Conservation (phyloP, 2,888 invertebrate genomes). For the Hydrotaea cyrtoneurina region DNA sequence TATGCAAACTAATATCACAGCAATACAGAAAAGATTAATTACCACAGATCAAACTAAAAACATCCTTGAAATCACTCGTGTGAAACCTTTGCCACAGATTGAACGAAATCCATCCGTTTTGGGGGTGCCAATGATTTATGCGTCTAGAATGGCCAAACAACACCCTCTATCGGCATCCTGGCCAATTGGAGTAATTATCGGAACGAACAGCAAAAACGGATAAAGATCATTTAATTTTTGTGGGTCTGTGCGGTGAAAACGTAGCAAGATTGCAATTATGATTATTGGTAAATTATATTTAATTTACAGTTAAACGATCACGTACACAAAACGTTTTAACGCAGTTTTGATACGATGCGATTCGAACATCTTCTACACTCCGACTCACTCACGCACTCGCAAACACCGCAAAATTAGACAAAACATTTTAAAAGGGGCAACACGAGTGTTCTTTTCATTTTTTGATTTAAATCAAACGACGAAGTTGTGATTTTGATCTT, state of each 20-base stretch:
- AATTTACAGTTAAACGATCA: slow-evolving; percentile 79
- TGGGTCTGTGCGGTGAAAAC: slow-evolving; percentile 34
- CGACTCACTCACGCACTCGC: slow-evolving; percentile 46
- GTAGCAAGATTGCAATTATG: slow-evolving; percentile 76
- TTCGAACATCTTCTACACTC: not conserved
- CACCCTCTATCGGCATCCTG: slow-evolving; percentile 46
- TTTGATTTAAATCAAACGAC: slow-evolving; percentile 32
- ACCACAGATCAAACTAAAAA: not conserved
- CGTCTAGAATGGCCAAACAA: slow-evolving; percentile 71
- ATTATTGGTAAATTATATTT: slow-evolving; percentile 79
- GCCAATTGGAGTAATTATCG: slow-evolving; percentile 57
- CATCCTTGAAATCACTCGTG: not conserved
- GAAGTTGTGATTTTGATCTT: slow-evolving; percentile 5
- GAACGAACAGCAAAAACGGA: slow-evolving; percentile 2
- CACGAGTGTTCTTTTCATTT: slow-evolving; percentile 17
- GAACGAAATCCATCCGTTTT: slow-evolving; percentile 61
- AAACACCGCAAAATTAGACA: slow-evolving; percentile 50
- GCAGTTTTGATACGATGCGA: slow-evolving; percentile 39
- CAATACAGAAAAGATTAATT: not conserved
- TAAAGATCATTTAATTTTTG: slow-evolving; percentile 22
- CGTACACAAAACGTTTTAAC: slow-evolving; percentile 72
- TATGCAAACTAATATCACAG: not conserved
- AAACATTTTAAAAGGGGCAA: slow-evolving; percentile 43
- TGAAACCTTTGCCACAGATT: slow-evolving; percentile 30
- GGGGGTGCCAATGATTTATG: slow-evolving; percentile 73